Conservation (phyloP, 1,140 invertebrate genomes). For the Drosophila triauraria region DNA sequence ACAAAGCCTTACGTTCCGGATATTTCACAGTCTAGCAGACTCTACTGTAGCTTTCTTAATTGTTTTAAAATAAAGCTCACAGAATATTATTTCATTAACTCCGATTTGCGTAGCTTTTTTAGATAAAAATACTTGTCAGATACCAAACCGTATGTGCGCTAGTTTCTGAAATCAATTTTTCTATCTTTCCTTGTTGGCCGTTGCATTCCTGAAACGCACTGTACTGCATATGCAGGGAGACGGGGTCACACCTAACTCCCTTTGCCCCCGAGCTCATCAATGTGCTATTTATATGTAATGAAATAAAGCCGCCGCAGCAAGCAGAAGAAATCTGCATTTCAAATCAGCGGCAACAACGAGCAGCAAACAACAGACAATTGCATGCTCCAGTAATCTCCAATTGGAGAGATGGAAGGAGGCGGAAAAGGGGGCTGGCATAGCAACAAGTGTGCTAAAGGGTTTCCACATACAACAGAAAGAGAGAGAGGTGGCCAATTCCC, state of each 20-base stretch:
- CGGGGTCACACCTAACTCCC: slow-evolving; percentile 11
- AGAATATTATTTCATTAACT: too few relatives aligned
- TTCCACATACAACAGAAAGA: slow-evolving; percentile 49
- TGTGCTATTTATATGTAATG: slow-evolving; percentile 60
- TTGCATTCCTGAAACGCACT: slow-evolving; percentile 22
- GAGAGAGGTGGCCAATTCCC: slow-evolving; percentile 49
- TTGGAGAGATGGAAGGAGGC: slow-evolving; percentile 17
- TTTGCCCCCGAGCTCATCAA: slow-evolving; percentile 39
- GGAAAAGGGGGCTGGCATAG: slow-evolving; percentile 5
- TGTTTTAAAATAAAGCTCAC: neutral
- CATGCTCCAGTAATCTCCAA: slow-evolving; percentile 70
- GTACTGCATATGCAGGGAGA: slow-evolving; percentile 6
- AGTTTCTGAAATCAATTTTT: neutral
- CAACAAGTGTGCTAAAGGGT: slow-evolving; percentile 66
- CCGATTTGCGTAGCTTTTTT: neutral
- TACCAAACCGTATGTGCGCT: neutral
- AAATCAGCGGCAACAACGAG: slow-evolving; percentile 50
- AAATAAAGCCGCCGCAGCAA: slow-evolving; percentile 53
- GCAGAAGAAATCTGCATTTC: slow-evolving; percentile 74
- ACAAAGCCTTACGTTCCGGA: neutral
- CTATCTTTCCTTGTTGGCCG: neutral
- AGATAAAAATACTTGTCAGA: neutral
- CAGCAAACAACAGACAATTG: slow-evolving; percentile 53
- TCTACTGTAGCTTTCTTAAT: neutral
- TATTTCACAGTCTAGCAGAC: neutral